Percentiles rank a stretch among this genome's conserved stretches.
Conservation (phyloP, 2,113 vertebrate species). For the Dascyllus trimaculatus region DNA sequence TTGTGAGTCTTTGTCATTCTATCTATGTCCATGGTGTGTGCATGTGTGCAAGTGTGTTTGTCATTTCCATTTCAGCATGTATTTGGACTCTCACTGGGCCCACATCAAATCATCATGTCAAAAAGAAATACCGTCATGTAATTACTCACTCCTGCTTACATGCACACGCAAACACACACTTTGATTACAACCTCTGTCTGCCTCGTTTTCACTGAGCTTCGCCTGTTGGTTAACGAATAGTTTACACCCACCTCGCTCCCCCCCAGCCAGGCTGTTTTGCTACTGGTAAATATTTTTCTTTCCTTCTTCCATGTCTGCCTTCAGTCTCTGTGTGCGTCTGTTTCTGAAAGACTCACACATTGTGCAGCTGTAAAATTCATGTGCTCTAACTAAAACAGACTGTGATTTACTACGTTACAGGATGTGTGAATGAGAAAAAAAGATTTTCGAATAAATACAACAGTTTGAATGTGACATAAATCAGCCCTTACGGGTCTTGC, state of each 20-base stretch:
- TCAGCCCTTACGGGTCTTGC: not conserved
- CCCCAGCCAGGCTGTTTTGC: not conserved
- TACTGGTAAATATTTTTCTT: constrained; percentile 9
- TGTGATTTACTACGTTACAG: not conserved
- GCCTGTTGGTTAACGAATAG: constrained; percentile 45
- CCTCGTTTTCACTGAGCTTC: constrained; percentile 5
- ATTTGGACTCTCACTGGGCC: not conserved
- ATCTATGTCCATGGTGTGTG: constrained; percentile 18
- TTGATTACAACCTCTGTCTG: constrained; percentile 36
- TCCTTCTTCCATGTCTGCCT: constrained; percentile 1
- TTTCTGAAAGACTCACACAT: constrained; percentile 1
- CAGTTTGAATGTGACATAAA: not conserved
- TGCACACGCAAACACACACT: constrained; percentile 20
- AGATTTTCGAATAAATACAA: not conserved
- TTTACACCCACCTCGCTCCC: constrained; percentile 15
- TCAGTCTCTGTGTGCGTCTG: constrained; percentile 5
- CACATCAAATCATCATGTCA: constrained; percentile 36
- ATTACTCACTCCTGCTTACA: constrained; percentile 22
- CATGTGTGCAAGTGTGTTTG: not conserved
- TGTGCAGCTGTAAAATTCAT: constrained; percentile 1
- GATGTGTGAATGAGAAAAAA: not conserved
- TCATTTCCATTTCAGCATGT: constrained; percentile 42
- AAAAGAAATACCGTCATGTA: constrained; percentile 47
- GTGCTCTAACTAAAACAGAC: not conserved
- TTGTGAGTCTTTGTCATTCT: constrained; percentile 37